These are phyloP conservation scores for Bombus huntii DNA, from an alignment of 1,140 invertebrate genomes.

Conservation along the genomic window DNA sequence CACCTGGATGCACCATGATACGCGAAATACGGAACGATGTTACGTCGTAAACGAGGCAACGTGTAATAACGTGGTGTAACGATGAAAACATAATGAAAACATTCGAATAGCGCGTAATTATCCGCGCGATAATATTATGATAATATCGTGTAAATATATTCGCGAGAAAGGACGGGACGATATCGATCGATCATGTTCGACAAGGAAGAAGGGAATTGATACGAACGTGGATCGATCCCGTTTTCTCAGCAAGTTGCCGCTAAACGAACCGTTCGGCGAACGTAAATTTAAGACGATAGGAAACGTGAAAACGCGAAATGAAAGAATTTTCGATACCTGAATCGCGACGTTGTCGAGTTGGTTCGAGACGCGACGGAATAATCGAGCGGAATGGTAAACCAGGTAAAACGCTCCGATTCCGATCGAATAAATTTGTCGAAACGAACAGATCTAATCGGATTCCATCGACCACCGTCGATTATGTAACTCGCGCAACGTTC, in stretches of 20 bases:
- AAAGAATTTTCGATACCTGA: not conserved
- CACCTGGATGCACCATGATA: not conserved
- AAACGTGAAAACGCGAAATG: accelerated
- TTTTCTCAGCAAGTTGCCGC: not conserved
- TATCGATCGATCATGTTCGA: not conserved
- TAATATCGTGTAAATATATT: not conserved
- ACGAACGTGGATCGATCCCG: not conserved
- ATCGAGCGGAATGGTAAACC: not conserved
- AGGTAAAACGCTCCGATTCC: not conserved
- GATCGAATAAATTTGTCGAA: accelerated
- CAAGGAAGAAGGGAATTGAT: not conserved
- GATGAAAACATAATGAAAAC: not conserved
- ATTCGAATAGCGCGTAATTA: not conserved
- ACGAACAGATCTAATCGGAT: not conserved
- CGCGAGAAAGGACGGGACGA: too few relatives aligned
- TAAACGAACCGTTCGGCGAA: not conserved
- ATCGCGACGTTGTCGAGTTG: accelerated
- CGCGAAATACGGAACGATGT: not conserved
- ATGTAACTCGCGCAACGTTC: not conserved
- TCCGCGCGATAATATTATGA: too few relatives aligned
- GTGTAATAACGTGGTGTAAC: too few relatives aligned
- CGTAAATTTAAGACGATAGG: not conserved
- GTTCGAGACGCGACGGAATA: not conserved
- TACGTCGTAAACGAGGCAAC: not conserved
- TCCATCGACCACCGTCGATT: not conserved